Conservation (phyloP, 2,888 invertebrate species). For the Idaea dimidiata region DNA sequence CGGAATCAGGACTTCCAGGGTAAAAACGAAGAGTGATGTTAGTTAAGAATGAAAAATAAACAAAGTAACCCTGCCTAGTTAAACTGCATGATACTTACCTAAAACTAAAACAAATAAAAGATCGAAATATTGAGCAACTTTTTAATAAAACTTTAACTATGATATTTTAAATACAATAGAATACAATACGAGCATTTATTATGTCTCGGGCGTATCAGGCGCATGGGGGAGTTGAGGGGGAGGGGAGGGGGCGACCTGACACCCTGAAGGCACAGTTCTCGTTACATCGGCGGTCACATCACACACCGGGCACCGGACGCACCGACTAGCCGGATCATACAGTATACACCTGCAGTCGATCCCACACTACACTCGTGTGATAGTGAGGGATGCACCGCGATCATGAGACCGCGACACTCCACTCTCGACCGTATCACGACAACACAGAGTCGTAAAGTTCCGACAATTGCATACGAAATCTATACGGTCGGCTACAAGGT, state of each 20-base stretch:
- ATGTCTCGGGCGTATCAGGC: conserved; percentile 55
- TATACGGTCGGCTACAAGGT: conserved; percentile 6
- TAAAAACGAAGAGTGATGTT: too few relatives aligned
- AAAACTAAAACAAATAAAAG: conserved; percentile 32
- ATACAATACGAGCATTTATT: conserved; percentile 73
- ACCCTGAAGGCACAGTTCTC: conserved; percentile 69
- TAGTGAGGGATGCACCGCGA: background rate
- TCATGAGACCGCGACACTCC: background rate
- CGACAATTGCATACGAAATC: background rate
- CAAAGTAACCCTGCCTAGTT: too few relatives aligned
- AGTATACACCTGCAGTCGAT: too few relatives aligned
- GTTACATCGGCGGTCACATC: conserved; percentile 29
- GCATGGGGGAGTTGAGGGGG: conserved; percentile 19
- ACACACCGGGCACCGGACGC: background rate
- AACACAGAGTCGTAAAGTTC: background rate
- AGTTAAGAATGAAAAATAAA: too few relatives aligned
- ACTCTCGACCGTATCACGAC: background rate
- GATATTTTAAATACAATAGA: conserved; percentile 71
- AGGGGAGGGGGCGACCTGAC: conserved; percentile 18
- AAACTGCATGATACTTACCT: too few relatives aligned
- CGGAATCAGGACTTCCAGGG: too few relatives aligned
- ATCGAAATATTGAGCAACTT: conserved; percentile 68
- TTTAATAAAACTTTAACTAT: conserved; percentile 76
- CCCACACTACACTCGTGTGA: too few relatives aligned
- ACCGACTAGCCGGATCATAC: too few relatives aligned